A percentile compares a stretch with the other conserved stretches of the same genome.
Evolutionary conservation across 2,888 invertebrate species (phyloP).

Genomic region (Lasioglossum zephyrum): DNA sequence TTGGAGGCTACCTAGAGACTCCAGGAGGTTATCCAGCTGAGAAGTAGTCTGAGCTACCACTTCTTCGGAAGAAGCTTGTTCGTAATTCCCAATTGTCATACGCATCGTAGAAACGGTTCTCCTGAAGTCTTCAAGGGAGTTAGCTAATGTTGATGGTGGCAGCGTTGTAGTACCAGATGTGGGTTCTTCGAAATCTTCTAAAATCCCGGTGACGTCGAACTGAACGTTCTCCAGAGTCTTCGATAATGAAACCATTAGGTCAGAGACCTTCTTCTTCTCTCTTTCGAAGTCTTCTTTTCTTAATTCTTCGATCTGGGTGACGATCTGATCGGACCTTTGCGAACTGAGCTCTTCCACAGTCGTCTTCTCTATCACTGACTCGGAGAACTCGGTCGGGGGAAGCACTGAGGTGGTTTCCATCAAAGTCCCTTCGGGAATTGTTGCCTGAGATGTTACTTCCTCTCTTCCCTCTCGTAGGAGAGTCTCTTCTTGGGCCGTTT

Average conservation of each 20-base stretch:
- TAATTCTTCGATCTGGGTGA: conserved; percentile 46
- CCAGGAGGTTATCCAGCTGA: conserved; percentile 33
- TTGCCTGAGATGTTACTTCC: conserved; percentile 50
- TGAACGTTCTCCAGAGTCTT: conserved; percentile 71
- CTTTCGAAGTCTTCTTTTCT: background rate
- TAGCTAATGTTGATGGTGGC: conserved; percentile 69
- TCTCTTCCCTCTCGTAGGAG: conserved; percentile 46
- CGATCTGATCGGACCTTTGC: conserved; percentile 34
- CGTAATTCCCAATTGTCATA: conserved; percentile 22
- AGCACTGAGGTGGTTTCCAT: conserved; percentile 39
- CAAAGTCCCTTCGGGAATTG: conserved; percentile 57
- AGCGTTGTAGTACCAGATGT: conserved; percentile 60
- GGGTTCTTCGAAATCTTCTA: conserved; percentile 77
- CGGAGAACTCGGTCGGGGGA: conserved; percentile 23
- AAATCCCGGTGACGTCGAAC: conserved; percentile 70
- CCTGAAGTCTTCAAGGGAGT: conserved; percentile 72
- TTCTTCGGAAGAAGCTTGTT: conserved; percentile 36
- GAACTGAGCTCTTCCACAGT: conserved; percentile 44
- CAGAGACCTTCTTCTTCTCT: background rate
- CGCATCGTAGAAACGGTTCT: conserved; percentile 63
- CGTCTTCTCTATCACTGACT: conserved; percentile 45
- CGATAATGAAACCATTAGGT: conserved; percentile 38
- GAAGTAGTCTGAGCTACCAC: conserved; percentile 22
- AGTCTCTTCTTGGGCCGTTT: conserved; percentile 44
- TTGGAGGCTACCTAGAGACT: conserved; percentile 49